These are phyloP conservation scores for Cheilosia soror DNA, from an alignment of 2,888 invertebrate species.

Conservation along the genomic window DNA sequence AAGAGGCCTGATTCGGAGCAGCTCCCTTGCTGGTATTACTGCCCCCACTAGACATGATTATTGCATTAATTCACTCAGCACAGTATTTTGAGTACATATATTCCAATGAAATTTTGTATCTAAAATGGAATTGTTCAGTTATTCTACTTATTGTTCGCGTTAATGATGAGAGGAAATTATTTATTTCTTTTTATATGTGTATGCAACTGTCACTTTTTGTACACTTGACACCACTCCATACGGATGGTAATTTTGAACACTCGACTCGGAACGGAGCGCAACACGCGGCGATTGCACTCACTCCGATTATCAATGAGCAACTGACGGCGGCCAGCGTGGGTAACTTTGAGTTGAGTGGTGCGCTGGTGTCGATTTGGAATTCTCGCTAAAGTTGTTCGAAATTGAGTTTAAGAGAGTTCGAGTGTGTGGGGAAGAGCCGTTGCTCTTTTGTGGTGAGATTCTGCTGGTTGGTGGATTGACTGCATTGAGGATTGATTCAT, in stretches of 20 bases:
- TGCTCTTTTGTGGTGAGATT: constrained; percentile 37
- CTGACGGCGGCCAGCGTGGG: constrained; percentile 67
- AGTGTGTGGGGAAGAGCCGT: constrained; percentile 3
- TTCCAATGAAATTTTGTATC: constrained; percentile 15
- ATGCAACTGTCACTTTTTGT: constrained; percentile 56
- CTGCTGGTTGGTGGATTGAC: constrained; percentile 20
- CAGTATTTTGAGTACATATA: constrained; percentile 46
- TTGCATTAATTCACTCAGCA: constrained; percentile 34
- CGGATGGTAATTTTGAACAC: constrained; percentile 54
- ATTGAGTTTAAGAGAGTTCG: constrained; percentile 35
- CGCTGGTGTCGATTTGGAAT: constrained; percentile 13
- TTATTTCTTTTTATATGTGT: constrained; percentile 6
- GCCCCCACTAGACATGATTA: constrained; percentile 51
- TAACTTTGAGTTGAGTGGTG: constrained; percentile 62
- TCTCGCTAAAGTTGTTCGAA: constrained; percentile 18
- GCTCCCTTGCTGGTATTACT: constrained; percentile 48
- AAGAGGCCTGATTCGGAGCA: constrained; percentile 15
- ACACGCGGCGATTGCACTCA: constrained; percentile 76
- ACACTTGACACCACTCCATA: constrained; percentile 47
- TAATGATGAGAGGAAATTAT: constrained; percentile 14
- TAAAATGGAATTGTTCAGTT: constrained; percentile 29
- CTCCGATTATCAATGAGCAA: constrained; percentile 78
- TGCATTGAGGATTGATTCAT: background rate
- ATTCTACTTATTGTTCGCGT: constrained; percentile 2
- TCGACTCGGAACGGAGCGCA: constrained; percentile 74